Evolutionary conservation across 2,113 vertebrate species (phyloP), one percentile per base, ranked within the genome.

Genomic region (Cynocephalus volans): DNA sequence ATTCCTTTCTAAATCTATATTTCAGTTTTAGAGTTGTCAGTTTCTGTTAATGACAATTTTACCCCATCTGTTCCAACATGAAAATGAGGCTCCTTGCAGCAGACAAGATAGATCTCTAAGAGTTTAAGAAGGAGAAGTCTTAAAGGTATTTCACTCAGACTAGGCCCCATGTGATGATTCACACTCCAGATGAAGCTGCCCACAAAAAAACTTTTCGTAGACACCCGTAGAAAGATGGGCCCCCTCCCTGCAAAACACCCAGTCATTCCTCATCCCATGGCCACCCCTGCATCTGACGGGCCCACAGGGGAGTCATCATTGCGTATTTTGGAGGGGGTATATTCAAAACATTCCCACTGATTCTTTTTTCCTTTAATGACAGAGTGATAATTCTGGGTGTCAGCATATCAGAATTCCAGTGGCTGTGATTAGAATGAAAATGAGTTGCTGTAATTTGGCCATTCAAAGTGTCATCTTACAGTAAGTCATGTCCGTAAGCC

Each of bases 11-110:
- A 98, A 98, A 99, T 98, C 99, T 99, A 99, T 99, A 99, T 99
- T 99, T 99, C 99, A 99, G 98, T 99, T 99, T 99, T 99, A 99
- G 99, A 98, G 99, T 99, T 99, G 99, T 99, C 99, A 99, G 98
- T 98, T 99, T 98, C 98, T 98, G 98, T 99, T 99, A 99, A 99
- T 99, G 99, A 99, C 99, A 99, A 99, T 99, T 99, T 99, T 98
- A 98, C 98, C 97, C 99, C 99, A 99, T 99, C 99, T 99, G 99
- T 98, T 99, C 99, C 98, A 97, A 98, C 98, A 98, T 52, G 98
- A 98, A 98, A 99, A 99, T 97, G 98, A 99, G 98, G 98, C 98
- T 98, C 98, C 98, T 98, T 96, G 98, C 98, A 72, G 97, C 97
- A 98, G 98, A 98, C 97, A 98, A 98, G 99, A 99, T 97, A 97